phyloP scores from a whole-genome alignment of 2,888 invertebrate genomes.

The Hecatera dysodea region DNA sequence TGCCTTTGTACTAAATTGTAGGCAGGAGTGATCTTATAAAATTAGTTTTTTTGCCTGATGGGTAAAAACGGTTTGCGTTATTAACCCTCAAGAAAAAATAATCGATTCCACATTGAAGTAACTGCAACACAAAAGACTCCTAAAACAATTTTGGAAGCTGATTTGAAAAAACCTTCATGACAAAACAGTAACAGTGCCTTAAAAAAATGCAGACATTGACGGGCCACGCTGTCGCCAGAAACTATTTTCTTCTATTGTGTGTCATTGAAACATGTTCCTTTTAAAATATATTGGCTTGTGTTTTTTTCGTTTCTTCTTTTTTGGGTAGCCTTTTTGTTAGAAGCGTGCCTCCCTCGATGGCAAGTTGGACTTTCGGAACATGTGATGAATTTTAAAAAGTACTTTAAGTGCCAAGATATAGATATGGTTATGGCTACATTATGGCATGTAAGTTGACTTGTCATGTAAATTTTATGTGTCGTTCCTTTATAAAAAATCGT shows the following conservation, averaged over 20 bases:
- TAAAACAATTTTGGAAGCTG: slow-evolving; percentile 53
- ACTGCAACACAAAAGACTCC: slow-evolving; percentile 17
- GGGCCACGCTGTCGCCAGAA: slow-evolving; percentile 81
- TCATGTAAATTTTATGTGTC: slow-evolving; percentile 83
- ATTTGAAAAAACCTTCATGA: slow-evolving; percentile 34
- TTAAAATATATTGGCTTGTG: slow-evolving; percentile 83
- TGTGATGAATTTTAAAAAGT: slow-evolving; percentile 89
- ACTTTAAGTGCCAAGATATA: slow-evolving; percentile 78
- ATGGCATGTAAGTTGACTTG: slow-evolving; percentile 79
- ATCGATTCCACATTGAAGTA: slow-evolving; percentile 25
- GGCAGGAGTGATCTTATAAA: slow-evolving; percentile 57
- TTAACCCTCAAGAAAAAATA: slow-evolving; percentile 42
- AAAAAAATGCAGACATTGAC: slow-evolving; percentile 74
- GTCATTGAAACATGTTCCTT: slow-evolving; percentile 82
- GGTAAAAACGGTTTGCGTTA: slow-evolving; percentile 40
- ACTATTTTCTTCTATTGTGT: slow-evolving; percentile 85
- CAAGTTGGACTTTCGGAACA: slow-evolving; percentile 77
- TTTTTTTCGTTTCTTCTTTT: slow-evolving; percentile 76
- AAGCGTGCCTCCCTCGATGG: slow-evolving; percentile 83
- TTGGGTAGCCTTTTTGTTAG: slow-evolving; percentile 79
- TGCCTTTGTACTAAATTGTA: slow-evolving; percentile 61
- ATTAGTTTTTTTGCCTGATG: slow-evolving; percentile 48
- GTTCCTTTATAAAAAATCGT: slow-evolving; percentile 73
- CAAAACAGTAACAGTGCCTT: slow-evolving; percentile 55
- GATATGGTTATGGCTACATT: slow-evolving; percentile 83